These are phyloP conservation scores for Microtus ochrogaster DNA, from an alignment of 2,113 vertebrate species.

Conservation along the genomic window DNA sequence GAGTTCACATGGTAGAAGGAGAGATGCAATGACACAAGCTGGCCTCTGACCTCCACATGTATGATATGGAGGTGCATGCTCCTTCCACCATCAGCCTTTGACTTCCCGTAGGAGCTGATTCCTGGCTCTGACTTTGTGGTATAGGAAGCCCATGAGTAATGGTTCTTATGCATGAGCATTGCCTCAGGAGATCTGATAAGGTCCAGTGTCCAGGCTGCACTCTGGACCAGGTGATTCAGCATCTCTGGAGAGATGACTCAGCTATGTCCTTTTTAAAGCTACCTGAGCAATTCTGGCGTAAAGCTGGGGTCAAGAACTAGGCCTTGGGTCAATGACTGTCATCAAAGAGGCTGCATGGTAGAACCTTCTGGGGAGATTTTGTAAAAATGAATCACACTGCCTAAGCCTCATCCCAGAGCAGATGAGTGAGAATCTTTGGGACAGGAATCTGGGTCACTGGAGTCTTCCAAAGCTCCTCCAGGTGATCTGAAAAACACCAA, in stretches of 20 bases:
- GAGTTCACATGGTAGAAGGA: not conserved
- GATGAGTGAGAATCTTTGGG: conserved; percentile 2
- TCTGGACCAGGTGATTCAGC: not conserved
- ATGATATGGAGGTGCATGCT: too few species aligned
- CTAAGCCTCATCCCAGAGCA: not conserved
- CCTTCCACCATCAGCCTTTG: not conserved
- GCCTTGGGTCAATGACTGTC: not conserved
- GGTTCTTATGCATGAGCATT: not conserved
- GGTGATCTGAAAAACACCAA: not conserved
- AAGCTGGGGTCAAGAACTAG: not conserved
- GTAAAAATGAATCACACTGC: not conserved
- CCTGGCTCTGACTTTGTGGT: not conserved
- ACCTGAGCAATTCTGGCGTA: not conserved
- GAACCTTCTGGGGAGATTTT: not conserved
- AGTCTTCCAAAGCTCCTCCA: not conserved
- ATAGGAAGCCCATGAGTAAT: not conserved
- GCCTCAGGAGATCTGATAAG: not conserved
- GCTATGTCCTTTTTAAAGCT: not conserved
- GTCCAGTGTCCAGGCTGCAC: not conserved
- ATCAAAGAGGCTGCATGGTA: not conserved
- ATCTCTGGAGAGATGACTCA: not conserved
- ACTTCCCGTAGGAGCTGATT: not conserved
- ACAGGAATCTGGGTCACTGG: not conserved
- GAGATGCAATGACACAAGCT: too few species aligned
- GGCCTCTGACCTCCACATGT: not conserved